Conservation (phyloP, 2,113 vertebrate species). For the Mobula birostris region DNA sequence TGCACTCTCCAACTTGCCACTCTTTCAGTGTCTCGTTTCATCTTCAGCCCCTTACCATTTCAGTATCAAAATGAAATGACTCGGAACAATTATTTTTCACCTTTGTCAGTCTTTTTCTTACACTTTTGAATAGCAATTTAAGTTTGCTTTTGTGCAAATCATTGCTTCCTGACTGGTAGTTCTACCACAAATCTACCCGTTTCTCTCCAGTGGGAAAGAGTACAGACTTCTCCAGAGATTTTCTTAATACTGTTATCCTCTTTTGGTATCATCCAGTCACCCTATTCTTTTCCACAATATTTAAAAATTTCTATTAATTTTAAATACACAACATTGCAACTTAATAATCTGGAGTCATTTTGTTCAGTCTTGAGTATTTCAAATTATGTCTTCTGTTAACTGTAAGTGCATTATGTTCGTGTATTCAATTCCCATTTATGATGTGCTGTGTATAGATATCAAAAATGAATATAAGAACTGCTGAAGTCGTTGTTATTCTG, state of each 20-base stretch:
- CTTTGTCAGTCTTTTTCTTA: background rate
- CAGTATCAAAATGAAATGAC: background rate
- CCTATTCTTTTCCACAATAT: background rate
- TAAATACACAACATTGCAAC: background rate
- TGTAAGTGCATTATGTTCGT: conserved; percentile 28
- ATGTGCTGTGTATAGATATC: conserved; percentile 34
- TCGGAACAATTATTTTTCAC: background rate
- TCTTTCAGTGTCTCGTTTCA: background rate
- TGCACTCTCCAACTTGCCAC: too few species aligned
- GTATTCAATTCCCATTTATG: conserved; percentile 22
- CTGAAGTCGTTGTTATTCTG: conserved; percentile 32
- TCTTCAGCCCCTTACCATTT: background rate
- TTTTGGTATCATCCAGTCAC: background rate
- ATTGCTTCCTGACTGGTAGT: background rate
- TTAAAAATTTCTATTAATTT: background rate
- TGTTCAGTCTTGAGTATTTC: background rate
- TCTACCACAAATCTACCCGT: background rate
- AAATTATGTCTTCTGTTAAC: background rate
- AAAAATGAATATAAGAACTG: conserved; percentile 33
- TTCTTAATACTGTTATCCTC: background rate
- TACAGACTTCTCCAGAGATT: background rate
- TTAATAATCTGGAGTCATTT: background rate
- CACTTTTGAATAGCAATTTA: background rate
- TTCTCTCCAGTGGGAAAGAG: background rate
- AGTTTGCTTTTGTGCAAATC: background rate